Evolutionary conservation across 53 echinoderm and acorn worm species (phyloP), one percentile per base, ranked within the genome.

Genomic region (Stichopus horrens): DNA sequence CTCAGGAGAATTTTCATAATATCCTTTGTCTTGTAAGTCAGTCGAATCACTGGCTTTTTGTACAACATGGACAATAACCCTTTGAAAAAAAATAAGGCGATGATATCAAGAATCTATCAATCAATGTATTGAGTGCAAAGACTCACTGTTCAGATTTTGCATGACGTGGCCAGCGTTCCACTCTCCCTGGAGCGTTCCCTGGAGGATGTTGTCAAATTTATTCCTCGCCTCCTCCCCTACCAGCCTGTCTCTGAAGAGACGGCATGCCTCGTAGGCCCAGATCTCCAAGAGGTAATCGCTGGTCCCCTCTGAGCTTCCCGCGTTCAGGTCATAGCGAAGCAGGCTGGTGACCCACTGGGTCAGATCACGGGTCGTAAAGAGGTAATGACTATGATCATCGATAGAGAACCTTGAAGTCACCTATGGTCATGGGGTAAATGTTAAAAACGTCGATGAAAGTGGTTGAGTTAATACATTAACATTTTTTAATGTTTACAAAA

Each of bases 161-260:
- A 98, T 55, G 22, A 98, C 89, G 83, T 98, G 99, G 9, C 99
- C 95, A 66, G 99, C 99, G 83, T 99, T 99, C 99, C 99, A 99
- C 14, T 96, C 94, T 5, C 96, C 90, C 86, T 99, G 99, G 20
- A 99, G 87, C 8, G 90, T 91, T 11, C 96, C 93, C n/a, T 88
- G 87, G 63, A 99, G 80, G 54, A 99, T 99, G 21, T 92, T 94
- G 65, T 94, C 94, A 86, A 99, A 99, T 6, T 93, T 91, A 37
- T 88, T 94, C 77, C 90, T 89, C 18, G 88, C 93, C 55, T 99
- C 96, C 22, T 93, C 93, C 52, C 96, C 96, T 16, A 96, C 99
- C 68, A 99, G 90, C 74, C 94, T 85, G 88, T 99, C 99, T 21
- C 94, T 85, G 89, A 99, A 99, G 68, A 96, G 88, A 8, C 99